These are phyloP conservation scores for Aphyosemion australe DNA, from an alignment of 2,113 vertebrate species.

Conservation along the genomic window DNA sequence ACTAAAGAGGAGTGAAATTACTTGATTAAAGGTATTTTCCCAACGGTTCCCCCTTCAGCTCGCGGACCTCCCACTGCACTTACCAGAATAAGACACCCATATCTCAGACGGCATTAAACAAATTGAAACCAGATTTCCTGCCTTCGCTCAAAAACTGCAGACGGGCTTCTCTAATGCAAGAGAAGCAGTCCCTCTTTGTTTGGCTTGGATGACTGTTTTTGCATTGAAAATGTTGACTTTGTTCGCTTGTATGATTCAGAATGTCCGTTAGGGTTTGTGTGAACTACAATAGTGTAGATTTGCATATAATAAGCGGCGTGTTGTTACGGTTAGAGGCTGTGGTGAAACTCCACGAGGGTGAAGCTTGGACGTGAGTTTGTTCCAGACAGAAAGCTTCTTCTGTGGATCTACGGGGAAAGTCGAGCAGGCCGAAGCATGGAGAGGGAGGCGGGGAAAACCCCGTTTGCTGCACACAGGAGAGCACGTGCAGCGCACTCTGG, in stretches of 20 bases:
- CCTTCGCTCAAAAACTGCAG: slow-evolving; percentile 32
- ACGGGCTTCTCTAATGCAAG: slow-evolving; percentile 41
- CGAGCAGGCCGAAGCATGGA: slow-evolving; percentile 6
- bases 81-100: slow-evolving; percentile 62
- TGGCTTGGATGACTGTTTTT: slow-evolving; percentile 20
- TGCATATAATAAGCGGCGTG: not conserved
- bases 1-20: slow-evolving; percentile 32
- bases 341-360: not conserved
- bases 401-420: slow-evolving; percentile 40
- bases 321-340: slow-evolving; percentile 7
- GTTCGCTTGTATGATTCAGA: not conserved
- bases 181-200: slow-evolving; percentile 27
- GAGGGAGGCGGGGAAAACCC: slow-evolving; percentile 35
- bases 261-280: slow-evolving; percentile 7
- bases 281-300: not conserved
- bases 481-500: slow-evolving; percentile 79
- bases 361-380: slow-evolving; percentile 19
- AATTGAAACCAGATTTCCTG: slow-evolving; percentile 72
- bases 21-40: slow-evolving; percentile 56
- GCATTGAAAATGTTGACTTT: slow-evolving; percentile 9
- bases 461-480: slow-evolving; percentile 69
- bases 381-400: slow-evolving; percentile 66
- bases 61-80: slow-evolving; percentile 50
- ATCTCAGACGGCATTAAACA: slow-evolving; percentile 66
- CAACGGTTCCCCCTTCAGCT: slow-evolving; percentile 27